A percentile compares a stretch with the other conserved stretches of the same genome.
phyloP scores from a whole-genome alignment of 2,888 invertebrate species.

The Stenchaetothrips biformis region DNA sequence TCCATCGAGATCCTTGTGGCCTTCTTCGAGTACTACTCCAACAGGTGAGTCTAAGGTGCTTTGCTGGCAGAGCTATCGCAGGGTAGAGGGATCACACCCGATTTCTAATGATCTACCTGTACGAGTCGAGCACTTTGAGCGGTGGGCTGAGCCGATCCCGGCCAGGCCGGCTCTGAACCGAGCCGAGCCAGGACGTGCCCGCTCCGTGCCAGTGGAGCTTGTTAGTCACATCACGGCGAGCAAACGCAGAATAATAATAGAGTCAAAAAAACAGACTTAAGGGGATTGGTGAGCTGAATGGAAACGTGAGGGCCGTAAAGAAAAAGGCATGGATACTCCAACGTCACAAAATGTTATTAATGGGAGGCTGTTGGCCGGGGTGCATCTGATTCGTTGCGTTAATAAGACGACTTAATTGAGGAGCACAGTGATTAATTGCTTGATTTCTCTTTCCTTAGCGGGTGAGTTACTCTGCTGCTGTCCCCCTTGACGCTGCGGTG shows the following conservation, averaged over 20 bases:
- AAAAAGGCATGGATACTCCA: no score
- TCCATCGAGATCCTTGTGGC: slow-evolving; percentile 76
- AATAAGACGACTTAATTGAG: no score
- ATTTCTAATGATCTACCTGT: not conserved
- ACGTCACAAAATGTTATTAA: no score
- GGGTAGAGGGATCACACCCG: not conserved
- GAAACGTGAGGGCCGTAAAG: not conserved
- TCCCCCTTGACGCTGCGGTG: no score
- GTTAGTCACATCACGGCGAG: slow-evolving; percentile 1
- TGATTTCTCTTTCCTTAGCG: no score
- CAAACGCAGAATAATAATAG: not conserved
- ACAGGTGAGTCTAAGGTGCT: slow-evolving; percentile 53
- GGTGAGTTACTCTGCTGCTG: no score
- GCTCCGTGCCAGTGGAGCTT: not conserved
- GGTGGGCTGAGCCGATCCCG: not conserved
- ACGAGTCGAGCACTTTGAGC: no score
- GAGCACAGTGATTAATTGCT: no score
- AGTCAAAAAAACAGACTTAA: not conserved
- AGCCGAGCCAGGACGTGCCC: not conserved
- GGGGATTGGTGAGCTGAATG: not conserved
- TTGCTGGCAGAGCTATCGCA: no score
- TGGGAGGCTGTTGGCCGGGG: no score
- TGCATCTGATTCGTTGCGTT: no score
- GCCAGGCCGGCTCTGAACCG: not conserved
- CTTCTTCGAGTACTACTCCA: slow-evolving; percentile 76